These are phyloP conservation scores for Microhierax caerulescens DNA, from an alignment of 2,797 vertebrate species.

Conservation along the genomic window DNA sequence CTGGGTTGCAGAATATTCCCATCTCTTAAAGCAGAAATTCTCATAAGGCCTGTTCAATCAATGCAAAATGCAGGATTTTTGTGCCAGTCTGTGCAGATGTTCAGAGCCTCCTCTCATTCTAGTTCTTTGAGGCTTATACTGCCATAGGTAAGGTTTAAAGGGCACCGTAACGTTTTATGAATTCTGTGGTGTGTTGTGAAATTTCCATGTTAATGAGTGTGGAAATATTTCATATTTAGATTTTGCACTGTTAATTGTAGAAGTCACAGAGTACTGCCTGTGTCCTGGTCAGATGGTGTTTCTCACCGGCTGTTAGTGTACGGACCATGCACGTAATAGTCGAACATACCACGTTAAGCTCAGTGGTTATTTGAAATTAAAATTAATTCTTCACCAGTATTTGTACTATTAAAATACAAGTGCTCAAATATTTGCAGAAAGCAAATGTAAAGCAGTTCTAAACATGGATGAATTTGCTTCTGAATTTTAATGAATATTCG, in stretches of 20 bases:
- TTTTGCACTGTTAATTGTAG: not conserved
- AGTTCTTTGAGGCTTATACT: not conserved
- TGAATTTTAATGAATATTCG: not conserved
- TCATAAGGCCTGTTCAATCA: not conserved
- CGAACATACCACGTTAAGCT: fast-evolving
- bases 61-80: not conserved
- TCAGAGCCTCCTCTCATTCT: not conserved
- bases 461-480: not conserved
- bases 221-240: not conserved
- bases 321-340: fast-evolving
- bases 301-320: not conserved
- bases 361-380: not conserved
- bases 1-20: not conserved
- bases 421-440: constrained; percentile 44
- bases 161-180: not conserved
- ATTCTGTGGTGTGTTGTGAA: not conserved
- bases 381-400: not conserved
- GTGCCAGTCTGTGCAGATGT: not conserved
- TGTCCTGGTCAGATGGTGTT: not conserved
- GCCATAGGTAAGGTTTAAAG: not conserved
- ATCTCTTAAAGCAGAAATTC: not conserved
- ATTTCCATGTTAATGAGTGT: not conserved
- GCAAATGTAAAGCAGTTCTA: not conserved
- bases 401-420: not conserved
- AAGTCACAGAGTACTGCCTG: not conserved